Base-by-base conservation (phyloP, 2,113 vertebrate species). In the Numida meleagris region DNA sequence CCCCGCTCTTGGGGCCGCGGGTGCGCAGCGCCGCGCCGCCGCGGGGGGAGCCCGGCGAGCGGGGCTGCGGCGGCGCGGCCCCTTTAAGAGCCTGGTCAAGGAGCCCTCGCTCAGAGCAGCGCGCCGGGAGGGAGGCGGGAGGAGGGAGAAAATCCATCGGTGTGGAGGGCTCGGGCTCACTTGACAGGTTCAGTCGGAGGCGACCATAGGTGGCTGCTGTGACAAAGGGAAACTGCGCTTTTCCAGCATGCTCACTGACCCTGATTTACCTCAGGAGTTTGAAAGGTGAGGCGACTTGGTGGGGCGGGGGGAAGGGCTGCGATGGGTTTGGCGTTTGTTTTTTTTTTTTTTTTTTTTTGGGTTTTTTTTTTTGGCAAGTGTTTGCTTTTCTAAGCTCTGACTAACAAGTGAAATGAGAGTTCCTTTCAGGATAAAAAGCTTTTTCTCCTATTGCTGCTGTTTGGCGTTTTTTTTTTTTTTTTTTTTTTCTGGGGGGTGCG, bases 201-300 rank as follows among this genome's bases (percentile, higher is more conserved):
- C 96, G 98, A 98, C 98, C 97, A 97, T 98, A 98, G 98, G 98
- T 98, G 98, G 98, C 98, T 98, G 98, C 98, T 98, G 98, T 98
- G 98, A 98, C 98, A 98, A 97, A 98, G 97, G 97, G 97, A 98
- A 98, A 97, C 94, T 98, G 97, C 98, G 97, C 97, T 98, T 98
- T 98, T 98, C 98, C 99, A 99, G 99, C 98, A 99, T 99, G 99
- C 98, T 99, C 96, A 99, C 99, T 98, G 99, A 99, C 98, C 99
- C 99, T 98, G 99, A 99, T 98, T 98, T 99, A 98, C 99, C 99
- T 98, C 99, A 98, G 99, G 99, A 99, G 99, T 99, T 99, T 98
- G 99, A 99, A 98, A 99, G 99, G 99, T 99, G 98, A 97, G 99
- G 98, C 91, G 94, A 94, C 94, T 96, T 91, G 46, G 46, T 31